A percentile compares a stretch with the other conserved stretches of the same genome.
Conservation (phyloP, 2,113 vertebrate genomes). For the Tiliqua scincoides region DNA sequence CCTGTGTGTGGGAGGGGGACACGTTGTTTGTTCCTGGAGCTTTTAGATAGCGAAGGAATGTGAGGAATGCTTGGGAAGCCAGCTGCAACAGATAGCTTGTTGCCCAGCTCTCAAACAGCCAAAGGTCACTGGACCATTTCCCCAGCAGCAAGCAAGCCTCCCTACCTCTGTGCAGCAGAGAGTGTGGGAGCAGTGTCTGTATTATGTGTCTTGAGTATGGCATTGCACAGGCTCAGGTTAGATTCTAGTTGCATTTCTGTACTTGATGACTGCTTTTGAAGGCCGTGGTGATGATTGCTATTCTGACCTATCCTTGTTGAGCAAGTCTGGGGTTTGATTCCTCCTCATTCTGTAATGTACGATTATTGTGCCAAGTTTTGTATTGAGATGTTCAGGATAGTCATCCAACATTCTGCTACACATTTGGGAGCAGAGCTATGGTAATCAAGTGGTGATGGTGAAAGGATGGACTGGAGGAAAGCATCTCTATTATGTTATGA, state of each 20-base stretch:
- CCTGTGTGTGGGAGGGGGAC: constrained; percentile 1
- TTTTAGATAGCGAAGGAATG: constrained; percentile 78
- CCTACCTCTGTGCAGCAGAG: constrained; percentile 44
- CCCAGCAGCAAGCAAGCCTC: constrained; percentile 53
- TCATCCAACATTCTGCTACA: background rate
- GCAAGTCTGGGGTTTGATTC: background rate
- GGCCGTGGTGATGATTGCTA: background rate
- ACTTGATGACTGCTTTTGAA: constrained; percentile 35
- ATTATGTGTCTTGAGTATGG: constrained; percentile 4
- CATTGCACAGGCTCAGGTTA: constrained; percentile 21
- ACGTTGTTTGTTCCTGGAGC: constrained; percentile 48
- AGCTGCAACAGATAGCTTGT: constrained; percentile 40
- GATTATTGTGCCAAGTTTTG: constrained; percentile 42
- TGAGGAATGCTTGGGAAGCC: constrained; percentile 79
- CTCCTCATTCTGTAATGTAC: background rate
- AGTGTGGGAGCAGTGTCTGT: constrained; percentile 38
- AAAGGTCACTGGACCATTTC: constrained; percentile 71
- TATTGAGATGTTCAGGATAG: background rate
- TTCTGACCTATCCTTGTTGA: background rate
- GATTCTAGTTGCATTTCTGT: constrained; percentile 48
- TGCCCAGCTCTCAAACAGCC: constrained; percentile 48
- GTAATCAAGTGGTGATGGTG: background rate
- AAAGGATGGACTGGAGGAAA: constrained; percentile 24
- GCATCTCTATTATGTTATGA: background rate
- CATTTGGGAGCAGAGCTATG: background rate